Percentiles rank a stretch among this genome's conserved stretches.
phyloP scores from a whole-genome alignment of 2,888 invertebrate species.

The Orchesella flavescens region DNA sequence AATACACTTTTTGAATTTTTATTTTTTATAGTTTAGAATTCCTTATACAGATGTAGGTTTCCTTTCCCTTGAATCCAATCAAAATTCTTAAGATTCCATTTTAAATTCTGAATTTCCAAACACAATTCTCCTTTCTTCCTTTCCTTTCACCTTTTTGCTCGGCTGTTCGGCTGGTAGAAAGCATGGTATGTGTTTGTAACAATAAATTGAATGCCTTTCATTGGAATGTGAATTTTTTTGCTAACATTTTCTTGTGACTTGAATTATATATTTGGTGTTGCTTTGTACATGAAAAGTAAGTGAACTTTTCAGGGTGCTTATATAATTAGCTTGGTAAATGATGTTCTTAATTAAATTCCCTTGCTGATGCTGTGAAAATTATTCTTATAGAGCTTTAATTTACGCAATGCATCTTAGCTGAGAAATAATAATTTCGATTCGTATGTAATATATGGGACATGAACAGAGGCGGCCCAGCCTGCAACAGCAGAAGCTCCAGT shows the following conservation, averaged over 20 bases:
- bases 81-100: background rate
- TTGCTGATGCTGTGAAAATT: no score
- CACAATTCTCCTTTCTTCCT: background rate
- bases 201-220: no score
- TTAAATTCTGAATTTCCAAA: background rate
- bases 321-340: background rate
- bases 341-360: no score
- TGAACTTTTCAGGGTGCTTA: no score
- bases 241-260: no score
- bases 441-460: constrained; percentile 31
- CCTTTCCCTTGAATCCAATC: no score
- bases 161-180: constrained; percentile 11
- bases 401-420: background rate
- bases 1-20: background rate
- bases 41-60: no score
- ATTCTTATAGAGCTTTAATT: background rate
- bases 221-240: no score
- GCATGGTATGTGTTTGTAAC: no score
- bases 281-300: no score
- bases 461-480: constrained; percentile 52
- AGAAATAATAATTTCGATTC: constrained; percentile 2
- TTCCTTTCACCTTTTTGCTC: background rate
- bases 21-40: background rate
- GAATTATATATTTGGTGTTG: no score
- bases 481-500: constrained; percentile 30